Evolutionary conservation across 1,140 invertebrate genomes (phyloP), one percentile per base, ranked within the genome.

Genomic region (Drosophila setifemur): DNA sequence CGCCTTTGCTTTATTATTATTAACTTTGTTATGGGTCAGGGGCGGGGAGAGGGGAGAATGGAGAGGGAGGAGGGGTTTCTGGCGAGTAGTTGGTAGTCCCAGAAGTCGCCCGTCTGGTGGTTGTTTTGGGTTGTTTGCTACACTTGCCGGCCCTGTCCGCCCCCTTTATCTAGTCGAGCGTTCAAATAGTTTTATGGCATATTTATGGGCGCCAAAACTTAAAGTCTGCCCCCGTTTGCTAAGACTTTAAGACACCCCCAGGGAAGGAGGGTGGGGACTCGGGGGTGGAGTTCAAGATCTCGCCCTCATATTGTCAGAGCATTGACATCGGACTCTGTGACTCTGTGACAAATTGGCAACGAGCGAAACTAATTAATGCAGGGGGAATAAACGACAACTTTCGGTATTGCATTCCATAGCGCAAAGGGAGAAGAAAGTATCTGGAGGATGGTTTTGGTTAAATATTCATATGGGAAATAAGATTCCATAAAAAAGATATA

Each of bases 181-280:
- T 60, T 72, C 79, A 83, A 83, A 83, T 83, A 83, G 79, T 83
- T 83, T 83, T 83, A 83, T 83, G 79, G 79, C 79, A 83, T 83
- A 83, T 83, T 83, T 83, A 83, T 83, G 79, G 81, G 74, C 79
- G 79, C 79, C 79, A 66, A 82, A 83, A 83, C 79, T 83, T 83
- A 74, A 83, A 83, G 79, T 83, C n/a, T n/a, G n/a, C n/a, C 33
- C 75, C 64, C 42, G 71, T 54, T 42, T 39, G 73, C 75, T 79
- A 83, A 85, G 81, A 86, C 79, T 83, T 83, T 83, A 83, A 83
- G 79, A 73, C 78, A 60, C 45, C 19, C 50, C 11, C 25, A 35
- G 33, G 33, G 33, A 57, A 14, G 43, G 14, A 19, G 26, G 12
- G 21, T 43, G 8, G n/a, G 19, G 18, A 8, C n/a, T n/a, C 16